Conservation (phyloP, 2,797 vertebrate genomes). For the Accipiter fasciatus region DNA sequence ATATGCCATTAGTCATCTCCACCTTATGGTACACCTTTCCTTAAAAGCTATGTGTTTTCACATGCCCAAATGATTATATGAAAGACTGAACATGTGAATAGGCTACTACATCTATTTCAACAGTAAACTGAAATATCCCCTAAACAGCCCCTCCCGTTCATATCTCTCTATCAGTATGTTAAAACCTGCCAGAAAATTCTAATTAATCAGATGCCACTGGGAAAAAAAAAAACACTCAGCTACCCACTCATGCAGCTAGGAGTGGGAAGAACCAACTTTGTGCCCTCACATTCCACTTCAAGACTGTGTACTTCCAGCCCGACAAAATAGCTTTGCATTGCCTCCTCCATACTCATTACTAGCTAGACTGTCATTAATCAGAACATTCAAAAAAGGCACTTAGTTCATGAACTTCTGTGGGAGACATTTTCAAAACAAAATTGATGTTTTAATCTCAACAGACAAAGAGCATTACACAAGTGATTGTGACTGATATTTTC, state of each 20-base stretch:
- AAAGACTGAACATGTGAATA: neutral
- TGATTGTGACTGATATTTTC: neutral
- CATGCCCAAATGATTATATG: neutral
- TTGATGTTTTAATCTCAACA: neutral
- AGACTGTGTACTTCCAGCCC: neutral
- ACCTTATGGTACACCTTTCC: neutral
- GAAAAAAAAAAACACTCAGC: neutral
- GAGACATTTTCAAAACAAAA: constrained; percentile 52
- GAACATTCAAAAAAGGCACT: neutral
- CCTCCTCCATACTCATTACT: constrained; percentile 14
- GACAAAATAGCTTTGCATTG: neutral
- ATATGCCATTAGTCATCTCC: neutral
- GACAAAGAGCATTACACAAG: neutral
- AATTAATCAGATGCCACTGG: neutral
- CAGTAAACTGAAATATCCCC: neutral
- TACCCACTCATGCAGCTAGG: neutral
- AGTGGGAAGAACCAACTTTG: neutral
- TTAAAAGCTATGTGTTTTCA: neutral
- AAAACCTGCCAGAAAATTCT: neutral
- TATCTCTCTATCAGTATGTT: neutral
- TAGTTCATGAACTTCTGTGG: constrained; percentile 9
- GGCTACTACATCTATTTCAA: neutral
- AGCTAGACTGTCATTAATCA: constrained; percentile 32
- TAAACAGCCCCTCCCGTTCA: neutral
- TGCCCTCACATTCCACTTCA: neutral